Evolutionary conservation across 2,888 invertebrate genomes (phyloP), one percentile per base, ranked within the genome.

Genomic region (Ennomos fuscantarius): DNA sequence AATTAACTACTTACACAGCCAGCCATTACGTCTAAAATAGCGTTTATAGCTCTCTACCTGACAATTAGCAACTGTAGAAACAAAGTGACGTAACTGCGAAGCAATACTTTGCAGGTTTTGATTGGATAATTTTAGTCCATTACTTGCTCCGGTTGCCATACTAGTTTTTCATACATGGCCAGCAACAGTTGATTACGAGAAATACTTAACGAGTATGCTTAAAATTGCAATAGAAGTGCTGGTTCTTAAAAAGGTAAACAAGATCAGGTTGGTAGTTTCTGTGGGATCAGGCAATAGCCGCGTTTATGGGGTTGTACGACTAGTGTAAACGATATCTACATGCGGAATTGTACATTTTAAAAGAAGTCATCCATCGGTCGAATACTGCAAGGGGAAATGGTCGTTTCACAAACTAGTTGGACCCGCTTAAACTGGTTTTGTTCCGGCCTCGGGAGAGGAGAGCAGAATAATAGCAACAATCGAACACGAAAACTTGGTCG

Each of bases 351-450:
- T 68, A 52, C 65, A 65, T 70, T 68, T 31, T 35, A 50, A 50
- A 76, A 75, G 76, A 75, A 68, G n/a, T n/a, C 69, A 69, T 74
- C 70, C 24, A 24, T 24, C 24, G 6, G 62, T 41, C 45, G 51
- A 61, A 70, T 65, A 62, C 58, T 63, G 65, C 60, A 56, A 66
- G 69, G 66, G 75, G 78, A 76, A 79, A 77, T 70, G 72, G 65
- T 70, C 66, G 71, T 73, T 72, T 69, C 63, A 68, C 63, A 72
- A 75, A 75, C 76, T 64, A 73, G 74, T 69, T 62, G 63, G 67
- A 74, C 68, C 63, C 63, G 75, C 72, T 69, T 33, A 12, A 73
- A 75, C 76, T 74, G 68, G 78, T 79, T 74, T 54, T 55, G 66
- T 56, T 45, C 63, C 64, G 62, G 59, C 62, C 57, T 64, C 63